Evolutionary conservation across 2,888 invertebrate genomes (phyloP).

Genomic region (Athalia cordata): DNA sequence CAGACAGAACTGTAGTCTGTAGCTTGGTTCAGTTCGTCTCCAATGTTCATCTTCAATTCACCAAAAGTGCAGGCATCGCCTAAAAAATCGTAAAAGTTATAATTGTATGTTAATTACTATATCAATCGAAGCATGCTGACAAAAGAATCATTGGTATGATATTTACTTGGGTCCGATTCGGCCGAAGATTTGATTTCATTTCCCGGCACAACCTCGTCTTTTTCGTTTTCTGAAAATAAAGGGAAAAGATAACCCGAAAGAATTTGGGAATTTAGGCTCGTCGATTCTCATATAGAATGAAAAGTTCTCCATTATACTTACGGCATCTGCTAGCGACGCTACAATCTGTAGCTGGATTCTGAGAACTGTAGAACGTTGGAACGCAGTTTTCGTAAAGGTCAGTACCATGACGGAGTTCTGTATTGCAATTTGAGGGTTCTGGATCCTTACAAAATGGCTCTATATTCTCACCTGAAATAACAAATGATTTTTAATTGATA

Average conservation of each 20-base stretch:
- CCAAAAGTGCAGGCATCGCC: conserved; percentile 58
- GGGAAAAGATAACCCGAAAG: not conserved
- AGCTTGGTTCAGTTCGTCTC: conserved; percentile 59
- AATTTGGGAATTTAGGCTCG: not conserved
- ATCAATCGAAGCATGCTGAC: not conserved
- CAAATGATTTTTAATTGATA: not conserved
- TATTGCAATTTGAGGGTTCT: conserved; percentile 51
- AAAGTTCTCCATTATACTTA: conserved; percentile 54
- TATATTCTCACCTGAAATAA: conserved; percentile 56
- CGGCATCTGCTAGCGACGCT: conserved; percentile 60
- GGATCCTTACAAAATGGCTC: conserved; percentile 61
- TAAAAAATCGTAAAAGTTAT: not conserved
- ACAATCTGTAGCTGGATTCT: conserved; percentile 56
- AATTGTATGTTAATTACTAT: not conserved
- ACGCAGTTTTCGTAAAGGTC: conserved; percentile 56
- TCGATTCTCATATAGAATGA: not conserved
- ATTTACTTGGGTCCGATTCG: not conserved
- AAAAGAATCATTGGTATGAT: not conserved
- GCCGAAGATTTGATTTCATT: not conserved
- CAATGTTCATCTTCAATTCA: conserved; percentile 56
- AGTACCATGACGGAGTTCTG: conserved; percentile 48
- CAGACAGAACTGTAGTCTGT: conserved; percentile 57
- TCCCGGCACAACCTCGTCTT: conserved; percentile 49
- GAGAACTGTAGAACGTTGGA: conserved; percentile 56
- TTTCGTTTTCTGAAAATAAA: conserved; percentile 54